phyloP scores from a whole-genome alignment of 1,140 invertebrate species.

The Oncopodura yosiiana region DNA sequence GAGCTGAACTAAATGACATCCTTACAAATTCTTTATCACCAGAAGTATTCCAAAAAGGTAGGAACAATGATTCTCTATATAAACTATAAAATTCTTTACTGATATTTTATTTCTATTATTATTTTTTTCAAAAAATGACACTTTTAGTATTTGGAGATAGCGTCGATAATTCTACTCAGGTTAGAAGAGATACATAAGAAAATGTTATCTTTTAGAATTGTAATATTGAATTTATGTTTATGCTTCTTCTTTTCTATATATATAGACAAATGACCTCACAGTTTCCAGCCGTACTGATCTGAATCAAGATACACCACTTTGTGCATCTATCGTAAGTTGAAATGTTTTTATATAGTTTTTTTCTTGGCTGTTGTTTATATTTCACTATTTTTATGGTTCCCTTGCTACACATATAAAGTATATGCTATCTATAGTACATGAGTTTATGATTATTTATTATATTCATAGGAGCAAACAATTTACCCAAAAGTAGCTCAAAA shows the following conservation, averaged over 20 bases:
- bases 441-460: neutral
- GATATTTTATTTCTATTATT: too few species aligned
- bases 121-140: too few species aligned
- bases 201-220: neutral
- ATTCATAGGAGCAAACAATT: constrained; percentile 40
- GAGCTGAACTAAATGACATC: constrained; percentile 22
- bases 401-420: neutral
- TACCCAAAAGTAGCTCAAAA: constrained; percentile 44
- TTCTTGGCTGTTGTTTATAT: neutral
- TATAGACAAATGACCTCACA: neutral
- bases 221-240: neutral
- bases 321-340: constrained; percentile 22
- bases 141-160: constrained; percentile 30
- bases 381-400: neutral
- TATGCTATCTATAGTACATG: neutral
- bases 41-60: constrained; percentile 24
- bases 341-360: neutral
- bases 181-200: too few species aligned
- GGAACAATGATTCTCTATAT: too few species aligned
- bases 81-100: too few species aligned
- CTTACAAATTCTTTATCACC: constrained; percentile 21
- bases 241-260: neutral
- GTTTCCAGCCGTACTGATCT: constrained; percentile 10
- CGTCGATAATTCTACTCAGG: constrained; percentile 7
- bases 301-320: constrained; percentile 29